A percentile compares a stretch with the other conserved stretches of the same genome.
Evolutionary conservation across 2,888 invertebrate genomes (phyloP).

Genomic region (Drosophila kokeensis): DNA sequence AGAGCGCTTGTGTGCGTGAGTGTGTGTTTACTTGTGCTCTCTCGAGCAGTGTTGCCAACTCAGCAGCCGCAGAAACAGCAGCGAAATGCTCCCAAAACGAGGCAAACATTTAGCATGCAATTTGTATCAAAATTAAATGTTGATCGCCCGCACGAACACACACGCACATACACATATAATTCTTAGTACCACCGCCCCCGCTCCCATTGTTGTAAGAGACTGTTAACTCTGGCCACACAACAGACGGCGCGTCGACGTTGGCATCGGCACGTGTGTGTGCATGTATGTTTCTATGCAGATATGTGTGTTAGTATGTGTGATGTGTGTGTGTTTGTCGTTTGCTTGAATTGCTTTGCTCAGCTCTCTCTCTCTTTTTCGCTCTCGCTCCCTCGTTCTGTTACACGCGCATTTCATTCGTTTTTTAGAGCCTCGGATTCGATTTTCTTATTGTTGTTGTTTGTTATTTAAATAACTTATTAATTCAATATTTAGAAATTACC

Average conservation of each 20-base stretch:
- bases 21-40: slow-evolving; percentile 18
- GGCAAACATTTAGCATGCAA: slow-evolving; percentile 49
- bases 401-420: slow-evolving; percentile 62
- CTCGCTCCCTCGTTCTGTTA: slow-evolving; percentile 45
- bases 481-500: slow-evolving; percentile 62
- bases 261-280: slow-evolving; percentile 55
- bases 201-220: slow-evolving; percentile 9
- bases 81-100: slow-evolving; percentile 42
- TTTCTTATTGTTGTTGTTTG: slow-evolving; percentile 68
- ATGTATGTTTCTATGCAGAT: slow-evolving; percentile 1
- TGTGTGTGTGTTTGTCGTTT: slow-evolving; percentile 33
- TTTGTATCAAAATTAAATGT: slow-evolving; percentile 52
- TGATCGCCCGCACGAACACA: slow-evolving; percentile 27
- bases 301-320: slow-evolving; percentile 29
- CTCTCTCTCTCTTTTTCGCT: slow-evolving; percentile 13
- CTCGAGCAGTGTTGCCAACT: slow-evolving; percentile 67
- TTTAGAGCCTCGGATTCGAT: slow-evolving; percentile 53
- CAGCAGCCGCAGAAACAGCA: slow-evolving; percentile 41
- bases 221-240: slow-evolving; percentile 24
- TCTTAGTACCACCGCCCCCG: slow-evolving; percentile 7
- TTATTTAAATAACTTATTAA: slow-evolving; percentile 59
- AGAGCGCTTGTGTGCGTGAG: slow-evolving; percentile 24
- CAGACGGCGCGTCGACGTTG: slow-evolving; percentile 61
- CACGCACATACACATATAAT: background rate
- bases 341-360: slow-evolving; percentile 37